phyloP scores from a whole-genome alignment of 2,888 invertebrate genomes.

The Autographa gamma region DNA sequence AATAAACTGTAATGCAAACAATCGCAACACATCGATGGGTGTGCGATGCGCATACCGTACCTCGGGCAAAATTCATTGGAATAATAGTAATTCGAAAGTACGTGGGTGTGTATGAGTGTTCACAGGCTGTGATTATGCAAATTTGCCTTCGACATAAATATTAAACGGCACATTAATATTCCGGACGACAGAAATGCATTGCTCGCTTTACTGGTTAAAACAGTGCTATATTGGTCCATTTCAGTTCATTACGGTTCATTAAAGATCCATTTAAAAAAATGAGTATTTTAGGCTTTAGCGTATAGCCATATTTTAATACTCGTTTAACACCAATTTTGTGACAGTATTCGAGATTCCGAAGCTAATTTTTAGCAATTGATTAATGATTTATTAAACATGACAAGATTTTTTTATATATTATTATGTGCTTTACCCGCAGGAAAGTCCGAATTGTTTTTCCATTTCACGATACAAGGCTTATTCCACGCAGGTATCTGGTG shows the following conservation, averaged over 20 bases:
- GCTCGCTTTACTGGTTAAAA: slow-evolving; percentile 81
- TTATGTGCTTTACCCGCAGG: no score
- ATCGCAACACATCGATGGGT: slow-evolving; percentile 53
- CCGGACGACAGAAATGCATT: slow-evolving; percentile 85
- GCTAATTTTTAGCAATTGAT: no score
- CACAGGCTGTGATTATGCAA: slow-evolving; percentile 87
- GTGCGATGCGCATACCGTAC: slow-evolving; percentile 61
- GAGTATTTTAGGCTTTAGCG: slow-evolving; percentile 4
- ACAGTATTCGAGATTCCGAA: no score
- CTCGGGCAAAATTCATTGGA: slow-evolving; percentile 81
- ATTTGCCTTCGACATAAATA: slow-evolving; percentile 87
- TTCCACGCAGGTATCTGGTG: neutral
- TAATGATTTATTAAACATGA: no score
- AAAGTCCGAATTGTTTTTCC: neutral
- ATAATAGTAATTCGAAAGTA: slow-evolving; percentile 82
- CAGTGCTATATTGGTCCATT: slow-evolving; percentile 70
- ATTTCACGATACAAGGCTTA: neutral
- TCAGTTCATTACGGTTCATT: slow-evolving; percentile 70
- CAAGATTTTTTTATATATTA: no score
- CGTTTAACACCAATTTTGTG: no score
- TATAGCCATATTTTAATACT: neutral
- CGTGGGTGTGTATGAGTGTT: slow-evolving; percentile 75
- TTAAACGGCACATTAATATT: slow-evolving; percentile 88
- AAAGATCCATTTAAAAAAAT: slow-evolving; percentile 62
- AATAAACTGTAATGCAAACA: slow-evolving; percentile 62